Evolutionary conservation across 2,888 invertebrate genomes (phyloP).

Genomic region (Chloroclysta siterata): DNA sequence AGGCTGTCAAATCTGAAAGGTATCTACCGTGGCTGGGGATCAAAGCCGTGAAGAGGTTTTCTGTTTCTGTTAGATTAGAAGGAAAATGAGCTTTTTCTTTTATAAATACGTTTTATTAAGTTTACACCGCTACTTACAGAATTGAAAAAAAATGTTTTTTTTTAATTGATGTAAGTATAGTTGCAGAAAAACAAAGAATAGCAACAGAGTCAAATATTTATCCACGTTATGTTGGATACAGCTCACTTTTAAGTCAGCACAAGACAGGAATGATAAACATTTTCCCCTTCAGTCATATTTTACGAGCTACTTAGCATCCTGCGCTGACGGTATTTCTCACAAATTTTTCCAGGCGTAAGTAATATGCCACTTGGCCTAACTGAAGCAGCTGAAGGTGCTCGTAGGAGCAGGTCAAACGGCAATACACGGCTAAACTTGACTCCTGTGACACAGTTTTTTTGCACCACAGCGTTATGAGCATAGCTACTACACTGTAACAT

Average conservation of each 20-base stretch:
- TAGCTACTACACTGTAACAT: neutral
- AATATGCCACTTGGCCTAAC: constrained; percentile 16
- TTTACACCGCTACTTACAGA: too few relatives aligned
- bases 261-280: neutral
- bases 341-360: constrained; percentile 19
- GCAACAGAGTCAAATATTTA: neutral
- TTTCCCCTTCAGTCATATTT: constrained; percentile 4
- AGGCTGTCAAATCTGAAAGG: too few relatives aligned
- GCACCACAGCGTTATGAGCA: constrained; percentile 13
- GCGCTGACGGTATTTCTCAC: constrained; percentile 1
- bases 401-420: constrained; percentile 28
- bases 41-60: too few relatives aligned
- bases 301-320: constrained; percentile 12
- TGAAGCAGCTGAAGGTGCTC: constrained; percentile 18
- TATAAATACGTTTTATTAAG: too few relatives aligned
- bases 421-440: constrained; percentile 45
- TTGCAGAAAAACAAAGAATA: neutral
- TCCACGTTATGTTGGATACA: neutral
- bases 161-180: too few relatives aligned
- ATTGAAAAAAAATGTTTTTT: too few relatives aligned
- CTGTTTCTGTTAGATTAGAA: too few relatives aligned
- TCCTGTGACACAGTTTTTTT: constrained; percentile 58
- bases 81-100: too few relatives aligned
- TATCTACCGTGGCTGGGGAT: too few relatives aligned
- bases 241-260: neutral